Evolutionary conservation across 2,113 vertebrate genomes (phyloP).

Genomic region (Tragulus kanchil): DNA sequence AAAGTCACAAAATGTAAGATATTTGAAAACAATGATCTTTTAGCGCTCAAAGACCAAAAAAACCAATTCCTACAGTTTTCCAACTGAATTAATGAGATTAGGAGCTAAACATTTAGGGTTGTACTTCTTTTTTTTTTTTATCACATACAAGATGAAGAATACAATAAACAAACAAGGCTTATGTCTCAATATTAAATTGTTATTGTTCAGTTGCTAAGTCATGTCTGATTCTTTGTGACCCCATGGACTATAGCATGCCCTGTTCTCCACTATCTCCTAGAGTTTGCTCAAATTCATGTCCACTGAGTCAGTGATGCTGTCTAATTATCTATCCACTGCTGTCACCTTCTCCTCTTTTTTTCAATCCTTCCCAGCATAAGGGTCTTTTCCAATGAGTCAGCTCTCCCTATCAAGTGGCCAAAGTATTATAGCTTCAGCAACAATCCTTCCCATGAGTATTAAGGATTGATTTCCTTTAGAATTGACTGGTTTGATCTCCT

Average conservation of each 20-base stretch:
- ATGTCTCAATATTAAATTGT: not conserved
- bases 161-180: not conserved
- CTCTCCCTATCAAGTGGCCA: not conserved
- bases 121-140: not conserved
- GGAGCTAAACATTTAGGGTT: not conserved
- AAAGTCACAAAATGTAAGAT: not conserved
- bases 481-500: not conserved
- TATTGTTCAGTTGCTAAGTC: not conserved
- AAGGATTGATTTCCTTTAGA: not conserved
- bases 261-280: not conserved
- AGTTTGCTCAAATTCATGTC: not conserved
- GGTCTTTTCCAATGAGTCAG: not conserved
- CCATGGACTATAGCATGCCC: not conserved
- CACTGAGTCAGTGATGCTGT: not conserved
- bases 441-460: not conserved
- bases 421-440: not conserved
- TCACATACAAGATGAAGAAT: not conserved
- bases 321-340: not conserved
- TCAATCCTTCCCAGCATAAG: not conserved
- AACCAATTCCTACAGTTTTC: not conserved
- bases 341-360: not conserved
- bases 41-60: not conserved
- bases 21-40: slow-evolving; percentile 35
- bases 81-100: not conserved
- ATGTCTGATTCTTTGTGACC: not conserved